phyloP scores from a whole-genome alignment of 2,113 vertebrate species.

The Phainopepla nitens region DNA sequence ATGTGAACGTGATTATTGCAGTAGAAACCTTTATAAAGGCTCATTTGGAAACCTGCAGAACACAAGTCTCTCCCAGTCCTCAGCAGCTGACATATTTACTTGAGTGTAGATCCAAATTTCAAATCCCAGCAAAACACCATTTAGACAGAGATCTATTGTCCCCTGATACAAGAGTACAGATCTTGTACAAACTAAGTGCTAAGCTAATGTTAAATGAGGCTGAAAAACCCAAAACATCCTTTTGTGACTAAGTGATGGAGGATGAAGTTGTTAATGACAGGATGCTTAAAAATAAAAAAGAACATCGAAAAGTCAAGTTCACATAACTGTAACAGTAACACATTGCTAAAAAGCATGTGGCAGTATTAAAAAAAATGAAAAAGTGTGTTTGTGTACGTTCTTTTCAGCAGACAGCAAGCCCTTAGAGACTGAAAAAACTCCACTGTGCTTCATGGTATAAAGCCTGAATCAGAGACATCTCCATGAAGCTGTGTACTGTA shows the following conservation, averaged over 20 bases:
- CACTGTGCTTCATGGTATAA: not conserved
- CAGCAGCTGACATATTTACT: not conserved
- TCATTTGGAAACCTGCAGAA: not conserved
- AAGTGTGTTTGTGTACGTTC: too few species aligned
- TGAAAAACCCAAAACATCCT: not conserved
- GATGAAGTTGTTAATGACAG: not conserved
- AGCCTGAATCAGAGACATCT: not conserved
- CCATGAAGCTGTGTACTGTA: not conserved
- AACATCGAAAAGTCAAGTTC: not conserved
- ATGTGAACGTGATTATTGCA: not conserved
- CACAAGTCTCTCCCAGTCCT: not conserved
- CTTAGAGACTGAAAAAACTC: not conserved
- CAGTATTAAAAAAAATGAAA: not conserved
- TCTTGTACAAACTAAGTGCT: not conserved
- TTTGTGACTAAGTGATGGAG: not conserved
- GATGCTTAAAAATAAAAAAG: not conserved
- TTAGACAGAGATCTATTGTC: not conserved
- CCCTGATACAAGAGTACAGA: not conserved
- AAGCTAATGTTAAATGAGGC: not conserved
- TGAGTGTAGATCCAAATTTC: not conserved
- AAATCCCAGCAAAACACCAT: not conserved
- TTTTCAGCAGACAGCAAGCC: not conserved
- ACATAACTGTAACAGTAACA: not conserved
- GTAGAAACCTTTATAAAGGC: not conserved
- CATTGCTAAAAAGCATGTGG: not conserved